Evolutionary conservation across 2,797 vertebrate species (phyloP), one percentile per base, ranked within the genome.

Genomic region (Aplochiton taeniatus): DNA sequence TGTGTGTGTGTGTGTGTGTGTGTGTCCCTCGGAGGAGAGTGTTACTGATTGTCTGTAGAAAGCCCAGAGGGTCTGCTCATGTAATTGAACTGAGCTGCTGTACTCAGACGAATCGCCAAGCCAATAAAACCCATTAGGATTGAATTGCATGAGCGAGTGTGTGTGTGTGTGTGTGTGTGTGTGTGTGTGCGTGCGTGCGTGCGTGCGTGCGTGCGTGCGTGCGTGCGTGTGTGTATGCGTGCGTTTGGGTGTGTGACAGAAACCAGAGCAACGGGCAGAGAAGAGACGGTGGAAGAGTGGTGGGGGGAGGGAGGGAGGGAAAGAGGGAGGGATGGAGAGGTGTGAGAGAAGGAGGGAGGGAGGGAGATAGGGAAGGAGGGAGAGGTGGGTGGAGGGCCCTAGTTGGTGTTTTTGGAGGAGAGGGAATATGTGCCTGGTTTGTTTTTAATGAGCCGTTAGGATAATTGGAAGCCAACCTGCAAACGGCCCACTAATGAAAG

Each of bases 121-220:
- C 89, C 83, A 84, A 84, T 89, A 85, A 87, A 90, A 83, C 77
- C 83, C 80, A 90, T 91, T 90, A 87, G 72, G 83, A 88, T 76
- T 66, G 82, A 87, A 88, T 78, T 78, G 85, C 77, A 79, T 76
- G 64, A 70, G 72, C 77, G 76, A 66, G 57, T 53, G 31, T 31
- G 6, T 2, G 31, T 2, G 16, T 11, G 20, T 59, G 58, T 66
- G 8, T 20, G 51, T 44, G 45, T 6, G 31, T 31, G 31, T 6
- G 31, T 31, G 31, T 31, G 31, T 31, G 31, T 31, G 31, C 6
- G 31, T 31, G 3, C 31, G 3, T n/a, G n/a, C n/a, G n/a, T n/a
- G 72, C 77, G 76, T 65, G 57, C 51, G 31, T 31, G 6, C 3
- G 31, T 2, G 16, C 9, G 20, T 59, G 58, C 63, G 8, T 20